Percentiles rank a stretch among this genome's conserved stretches.
These are phyloP conservation scores for Protonibea diacanthus DNA, from an alignment of 2,797 vertebrate genomes.

Conservation along the genomic window DNA sequence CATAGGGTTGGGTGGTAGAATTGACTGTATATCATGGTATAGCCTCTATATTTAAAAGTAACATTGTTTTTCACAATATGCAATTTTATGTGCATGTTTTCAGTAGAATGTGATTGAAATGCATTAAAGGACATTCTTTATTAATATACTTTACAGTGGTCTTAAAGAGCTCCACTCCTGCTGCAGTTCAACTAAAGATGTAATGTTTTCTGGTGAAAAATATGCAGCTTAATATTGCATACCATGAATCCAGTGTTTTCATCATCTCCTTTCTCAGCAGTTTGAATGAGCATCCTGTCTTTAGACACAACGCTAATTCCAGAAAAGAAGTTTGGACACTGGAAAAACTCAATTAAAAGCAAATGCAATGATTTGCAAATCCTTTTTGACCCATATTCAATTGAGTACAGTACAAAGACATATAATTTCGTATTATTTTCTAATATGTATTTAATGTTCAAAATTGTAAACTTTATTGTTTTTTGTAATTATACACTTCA, in stretches of 20 bases:
- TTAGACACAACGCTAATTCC: neutral
- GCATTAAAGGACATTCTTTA: neutral
- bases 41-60: neutral
- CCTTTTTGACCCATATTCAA: no score
- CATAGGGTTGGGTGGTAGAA: rapidly evolving
- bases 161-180: neutral
- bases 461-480: no score
- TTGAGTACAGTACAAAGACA: no score
- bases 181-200: conserved; percentile 6
- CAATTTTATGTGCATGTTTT: neutral
- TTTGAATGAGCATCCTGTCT: conserved; percentile 4
- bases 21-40: neutral
- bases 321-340: no score
- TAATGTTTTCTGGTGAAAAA: conserved; percentile 18
- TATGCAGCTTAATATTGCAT: conserved; percentile 11
- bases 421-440: no score
- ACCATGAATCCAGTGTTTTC: neutral
- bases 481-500: no score
- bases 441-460: no score
- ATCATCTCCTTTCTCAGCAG: neutral
- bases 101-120: neutral
- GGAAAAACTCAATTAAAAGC: no score
- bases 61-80: neutral
- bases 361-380: no score
- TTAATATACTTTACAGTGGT: neutral